phyloP scores from a whole-genome alignment of 2,888 invertebrate genomes.

The Folsomia manolachei region DNA sequence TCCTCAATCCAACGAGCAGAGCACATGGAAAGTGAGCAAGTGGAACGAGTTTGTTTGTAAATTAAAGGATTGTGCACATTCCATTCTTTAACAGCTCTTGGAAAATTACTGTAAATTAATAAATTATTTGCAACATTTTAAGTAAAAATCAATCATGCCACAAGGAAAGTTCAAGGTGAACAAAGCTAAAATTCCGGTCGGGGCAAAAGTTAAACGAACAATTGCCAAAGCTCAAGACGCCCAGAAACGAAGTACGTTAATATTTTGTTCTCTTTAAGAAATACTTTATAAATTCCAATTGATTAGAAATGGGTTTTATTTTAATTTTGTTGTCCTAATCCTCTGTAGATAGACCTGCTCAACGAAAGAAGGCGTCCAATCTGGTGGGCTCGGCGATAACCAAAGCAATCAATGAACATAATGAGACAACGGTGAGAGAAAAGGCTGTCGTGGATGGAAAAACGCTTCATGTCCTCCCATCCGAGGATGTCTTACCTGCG shows the following conservation, averaged over 20 bases:
- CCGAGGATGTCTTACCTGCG: constrained; percentile 19
- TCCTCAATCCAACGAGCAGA: too few species aligned
- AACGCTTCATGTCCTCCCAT: constrained; percentile 26
- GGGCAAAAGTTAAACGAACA: constrained; percentile 28
- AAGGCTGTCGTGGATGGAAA: constrained; percentile 31
- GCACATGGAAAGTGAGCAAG: too few species aligned
- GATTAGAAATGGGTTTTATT: constrained; percentile 12
- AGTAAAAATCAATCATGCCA: constrained; percentile 15
- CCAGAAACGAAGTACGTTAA: constrained; percentile 31
- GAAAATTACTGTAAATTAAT: too few species aligned
- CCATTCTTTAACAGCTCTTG: too few species aligned
- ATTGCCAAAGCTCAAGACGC: constrained; percentile 32
- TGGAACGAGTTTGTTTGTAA: too few species aligned
- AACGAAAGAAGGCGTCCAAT: constrained; percentile 22
- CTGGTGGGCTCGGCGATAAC: constrained; percentile 29
- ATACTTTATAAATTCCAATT: background rate
- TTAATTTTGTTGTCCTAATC: background rate
- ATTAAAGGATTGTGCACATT: too few species aligned
- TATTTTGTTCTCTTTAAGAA: too few species aligned
- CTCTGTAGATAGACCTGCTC: constrained; percentile 29
- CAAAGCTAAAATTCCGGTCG: constrained; percentile 30
- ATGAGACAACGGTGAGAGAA: constrained; percentile 25
- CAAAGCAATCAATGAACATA: constrained; percentile 30
- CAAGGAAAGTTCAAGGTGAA: constrained; percentile 37
- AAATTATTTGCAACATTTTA: too few species aligned